Evolutionary conservation across 2,888 invertebrate genomes (phyloP), one percentile per base, ranked within the genome.

Genomic region (Emmelina monodactyla): DNA sequence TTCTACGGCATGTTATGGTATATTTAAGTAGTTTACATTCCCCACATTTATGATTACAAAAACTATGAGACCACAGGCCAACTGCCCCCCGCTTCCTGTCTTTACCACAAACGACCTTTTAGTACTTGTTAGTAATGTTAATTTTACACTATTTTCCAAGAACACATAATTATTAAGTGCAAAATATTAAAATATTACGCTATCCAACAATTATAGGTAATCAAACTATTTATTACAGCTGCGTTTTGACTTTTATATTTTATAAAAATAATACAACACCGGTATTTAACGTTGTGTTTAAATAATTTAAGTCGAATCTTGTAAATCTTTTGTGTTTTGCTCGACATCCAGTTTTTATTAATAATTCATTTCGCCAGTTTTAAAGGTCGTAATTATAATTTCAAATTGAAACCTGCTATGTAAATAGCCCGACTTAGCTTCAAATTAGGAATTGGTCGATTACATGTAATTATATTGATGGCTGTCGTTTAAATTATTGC

Each of bases 71-170:
- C 72, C 73, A 50, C 72, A 67, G 53, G 52, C 51, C 60, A 56
- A 62, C 55, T 62, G 56, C 46, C 32, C 52, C 55, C 44, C 39
- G 65, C 62, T 72, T 75, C 73, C 75, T 70, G 70, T 53, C 55
- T 38, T 50, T 52, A 68, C 76, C 76, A 50, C 78, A 71, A 72
- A 72, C 59, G 58, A 62, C 63, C 66, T 69, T 66, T 73, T 68
- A 59, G 52, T 50, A 50, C 56, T 60, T 46, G 60, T 68, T 62
- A 58, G 53, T 44, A 50, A 61, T 63, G 58, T 56, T 65, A 65
- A 70, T 70, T 58, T 53, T 52, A 46, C 57, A 58, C 25, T n/a
- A 25, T n/a, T 25, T 25, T 25, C 25, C 25, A 25, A 25, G n/a
- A 25, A 25, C 25, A 25, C 25, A 25, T 25, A 25, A 25, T 25